Evolutionary conservation across 2,797 vertebrate genomes (phyloP).

Genomic region (Tamandua tetradactyla): DNA sequence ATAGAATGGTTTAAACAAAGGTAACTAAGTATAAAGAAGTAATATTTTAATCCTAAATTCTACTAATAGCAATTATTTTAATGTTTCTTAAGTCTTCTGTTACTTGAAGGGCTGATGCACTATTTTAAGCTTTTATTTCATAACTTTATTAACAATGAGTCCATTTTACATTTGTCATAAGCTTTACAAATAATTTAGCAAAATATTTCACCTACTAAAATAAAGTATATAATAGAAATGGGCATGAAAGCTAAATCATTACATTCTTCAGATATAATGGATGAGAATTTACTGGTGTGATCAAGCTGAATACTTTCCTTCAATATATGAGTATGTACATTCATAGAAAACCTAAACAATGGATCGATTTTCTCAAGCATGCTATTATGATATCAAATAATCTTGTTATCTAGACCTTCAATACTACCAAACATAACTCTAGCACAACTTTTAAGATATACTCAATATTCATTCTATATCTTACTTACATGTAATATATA

Average conservation of each 20-base stretch:
- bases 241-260: conserved; percentile 32
- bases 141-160: conserved; percentile 62
- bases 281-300: not conserved
- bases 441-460: not conserved
- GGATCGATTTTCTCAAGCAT: not conserved
- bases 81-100: conserved; percentile 44
- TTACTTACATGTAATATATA: not conserved
- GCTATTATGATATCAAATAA: not conserved
- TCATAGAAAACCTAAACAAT: not conserved
- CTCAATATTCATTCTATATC: not conserved
- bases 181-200: conserved; percentile 64
- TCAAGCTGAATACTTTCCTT: not conserved
- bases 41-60: conserved; percentile 64
- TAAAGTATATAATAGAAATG: conserved; percentile 15
- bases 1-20: conserved; percentile 41
- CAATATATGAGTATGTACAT: not conserved
- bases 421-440: not conserved
- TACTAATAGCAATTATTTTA: conserved; percentile 56
- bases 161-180: conserved; percentile 32
- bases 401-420: not conserved
- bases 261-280: not conserved
- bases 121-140: conserved; percentile 57
- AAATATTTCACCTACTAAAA: conserved; percentile 56
- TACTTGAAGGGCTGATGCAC: not conserved
- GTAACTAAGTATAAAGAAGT: conserved; percentile 1